These are phyloP conservation scores for Cerastis rubricosa DNA, from an alignment of 2,888 invertebrate genomes.

Conservation along the genomic window DNA sequence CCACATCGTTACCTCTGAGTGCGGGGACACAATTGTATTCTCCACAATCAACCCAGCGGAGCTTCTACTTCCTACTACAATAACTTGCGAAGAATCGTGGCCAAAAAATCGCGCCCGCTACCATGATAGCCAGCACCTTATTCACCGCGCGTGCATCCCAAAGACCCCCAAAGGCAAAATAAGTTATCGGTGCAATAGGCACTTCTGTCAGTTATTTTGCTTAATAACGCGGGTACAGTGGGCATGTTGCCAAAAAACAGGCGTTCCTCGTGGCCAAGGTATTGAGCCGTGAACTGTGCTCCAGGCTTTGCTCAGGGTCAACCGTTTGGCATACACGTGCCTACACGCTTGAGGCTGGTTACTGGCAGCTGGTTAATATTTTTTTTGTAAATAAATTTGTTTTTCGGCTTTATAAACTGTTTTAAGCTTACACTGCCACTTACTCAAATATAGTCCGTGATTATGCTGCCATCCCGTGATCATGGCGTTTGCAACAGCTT, in stretches of 20 bases:
- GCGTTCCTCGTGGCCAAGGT: conserved; percentile 41
- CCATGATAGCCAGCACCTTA: background rate
- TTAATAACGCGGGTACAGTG: conserved; percentile 45
- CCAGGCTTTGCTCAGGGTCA: conserved; percentile 32
- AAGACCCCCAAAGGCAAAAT: conserved; percentile 14
- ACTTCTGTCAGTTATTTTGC: conserved; percentile 50
- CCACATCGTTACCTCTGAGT: too few species aligned
- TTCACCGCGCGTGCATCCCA: background rate
- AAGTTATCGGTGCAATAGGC: conserved; percentile 46
- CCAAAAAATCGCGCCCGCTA: background rate
- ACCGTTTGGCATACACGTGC: conserved; percentile 40
- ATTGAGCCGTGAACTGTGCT: conserved; percentile 42
- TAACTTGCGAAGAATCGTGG: background rate
- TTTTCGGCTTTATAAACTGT: background rate
- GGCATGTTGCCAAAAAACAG: conserved; percentile 50
- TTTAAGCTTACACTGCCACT: too few species aligned
- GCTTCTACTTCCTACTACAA: too few species aligned
- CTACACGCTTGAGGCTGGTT: background rate
- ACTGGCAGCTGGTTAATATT: conserved; percentile 16
- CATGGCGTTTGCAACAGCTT: too few species aligned
- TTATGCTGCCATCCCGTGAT: too few species aligned
- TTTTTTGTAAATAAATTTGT: background rate
- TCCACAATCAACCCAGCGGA: too few species aligned
- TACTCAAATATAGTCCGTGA: too few species aligned
- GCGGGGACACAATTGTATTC: too few species aligned